These are phyloP conservation scores for Addax nasomaculatus DNA, from an alignment of 2,113 vertebrate genomes.

Conservation along the genomic window DNA sequence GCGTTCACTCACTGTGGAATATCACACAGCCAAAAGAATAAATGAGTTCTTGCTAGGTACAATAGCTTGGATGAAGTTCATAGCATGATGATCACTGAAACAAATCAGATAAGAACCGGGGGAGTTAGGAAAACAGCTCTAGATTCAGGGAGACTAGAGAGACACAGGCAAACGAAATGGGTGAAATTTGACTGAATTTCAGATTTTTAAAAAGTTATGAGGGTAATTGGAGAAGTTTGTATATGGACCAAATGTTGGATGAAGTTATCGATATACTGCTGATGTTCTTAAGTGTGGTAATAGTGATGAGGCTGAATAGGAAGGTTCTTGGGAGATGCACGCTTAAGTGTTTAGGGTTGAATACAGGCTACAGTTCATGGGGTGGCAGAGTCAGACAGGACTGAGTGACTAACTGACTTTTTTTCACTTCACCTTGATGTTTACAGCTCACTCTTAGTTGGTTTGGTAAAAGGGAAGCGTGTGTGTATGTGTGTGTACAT, in stretches of 20 bases:
- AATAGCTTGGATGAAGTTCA: not conserved
- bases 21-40: not conserved
- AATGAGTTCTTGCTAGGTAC: not conserved
- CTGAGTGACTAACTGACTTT: not conserved
- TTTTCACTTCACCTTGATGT: not conserved
- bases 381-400: not conserved
- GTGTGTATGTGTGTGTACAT: accelerated
- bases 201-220: not conserved
- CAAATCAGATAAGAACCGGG: not conserved
- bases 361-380: not conserved
- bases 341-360: no score
- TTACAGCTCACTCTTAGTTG: not conserved
- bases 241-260: not conserved
- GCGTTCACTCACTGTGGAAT: not conserved
- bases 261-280: not conserved
- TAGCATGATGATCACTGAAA: not conserved
- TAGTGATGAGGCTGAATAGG: not conserved
- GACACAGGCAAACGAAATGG: not conserved
- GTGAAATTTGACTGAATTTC: not conserved
- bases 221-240: not conserved
- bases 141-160: not conserved
- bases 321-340: not conserved
- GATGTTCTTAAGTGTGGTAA: not conserved
- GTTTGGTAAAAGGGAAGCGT: not conserved
- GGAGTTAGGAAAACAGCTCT: not conserved